A percentile compares a stretch with the other conserved stretches of the same genome.
These are phyloP conservation scores for Nymphicus hollandicus DNA, from an alignment of 2,113 vertebrate species.

Conservation along the genomic window DNA sequence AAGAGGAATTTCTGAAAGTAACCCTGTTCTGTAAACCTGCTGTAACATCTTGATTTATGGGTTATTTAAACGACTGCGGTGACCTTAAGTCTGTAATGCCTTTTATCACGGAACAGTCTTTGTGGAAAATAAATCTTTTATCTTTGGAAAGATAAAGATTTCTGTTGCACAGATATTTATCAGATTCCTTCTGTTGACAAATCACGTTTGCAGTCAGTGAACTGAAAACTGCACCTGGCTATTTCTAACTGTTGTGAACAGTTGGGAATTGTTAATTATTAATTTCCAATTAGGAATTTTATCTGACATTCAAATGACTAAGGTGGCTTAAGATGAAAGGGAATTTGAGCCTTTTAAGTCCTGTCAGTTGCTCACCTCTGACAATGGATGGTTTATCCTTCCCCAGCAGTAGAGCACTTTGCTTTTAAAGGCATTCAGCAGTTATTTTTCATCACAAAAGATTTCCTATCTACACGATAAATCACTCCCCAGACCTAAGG, in stretches of 20 bases:
- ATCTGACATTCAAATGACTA: background rate
- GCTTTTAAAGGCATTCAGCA: background rate
- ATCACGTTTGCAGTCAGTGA: background rate
- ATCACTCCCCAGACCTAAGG: background rate
- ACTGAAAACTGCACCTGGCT: background rate
- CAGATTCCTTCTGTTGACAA: background rate
- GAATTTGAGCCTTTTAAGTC: slow-evolving; percentile 33
- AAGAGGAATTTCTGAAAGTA: background rate
- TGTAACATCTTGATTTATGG: background rate
- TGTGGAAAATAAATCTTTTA: background rate
- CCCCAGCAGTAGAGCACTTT: slow-evolving; percentile 13
- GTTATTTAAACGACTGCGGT: background rate
- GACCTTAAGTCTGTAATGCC: background rate
- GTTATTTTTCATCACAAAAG: background rate
- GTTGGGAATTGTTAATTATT: slow-evolving; percentile 32
- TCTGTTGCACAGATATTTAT: background rate
- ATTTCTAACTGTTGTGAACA: background rate
- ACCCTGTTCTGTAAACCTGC: background rate
- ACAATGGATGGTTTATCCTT: slow-evolving; percentile 41
- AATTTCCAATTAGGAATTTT: slow-evolving; percentile 6
- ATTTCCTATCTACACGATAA: background rate
- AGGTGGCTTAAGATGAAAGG: slow-evolving; percentile 35
- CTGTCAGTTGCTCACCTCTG: background rate
- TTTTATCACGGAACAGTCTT: background rate
- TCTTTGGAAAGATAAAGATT: slow-evolving; percentile 11